Base-by-base conservation (phyloP, 2,797 vertebrate species). In the Scarus forsteni region DNA sequence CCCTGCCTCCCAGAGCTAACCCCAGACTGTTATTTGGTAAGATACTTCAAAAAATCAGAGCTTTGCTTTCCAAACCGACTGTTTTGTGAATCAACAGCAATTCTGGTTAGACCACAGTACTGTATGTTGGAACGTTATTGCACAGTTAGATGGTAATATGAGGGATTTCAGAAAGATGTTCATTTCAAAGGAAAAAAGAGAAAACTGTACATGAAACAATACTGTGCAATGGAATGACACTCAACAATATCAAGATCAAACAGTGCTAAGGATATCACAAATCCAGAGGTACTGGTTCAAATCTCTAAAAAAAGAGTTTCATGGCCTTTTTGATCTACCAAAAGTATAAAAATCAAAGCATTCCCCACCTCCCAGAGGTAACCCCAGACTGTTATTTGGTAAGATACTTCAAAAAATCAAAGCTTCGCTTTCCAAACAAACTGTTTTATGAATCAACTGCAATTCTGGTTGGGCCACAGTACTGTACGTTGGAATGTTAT, bases 101-200 rank as follows among this genome's bases (percentile, higher is more conserved):
- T 43, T 10, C 19, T 10, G 11, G 11, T 8, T 3, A 1, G 8
- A 36, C 40, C 3, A 16, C 43, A 12, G 44, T 34, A 60, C 5
- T 15, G 46, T 44, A 44, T 13, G 13, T 48, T 34, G 11, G 27
- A 27, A 27, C 4, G 27, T 27, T 27, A n/a, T n/a, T 7, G 4
- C 35, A 3, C 27, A 71, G 65, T 60, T n/a, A 48, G 40, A 46
- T 48, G 44, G 46, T 66, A 65, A 48, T 36, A 40, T 27, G 5
- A 8, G 14, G 48, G 40, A 48, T 75, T 74, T 49, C 13, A 59
- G 40, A 36, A 39, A 62, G 60, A 39, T 3, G 4, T 63, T 10
- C 1, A 1, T 43, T n/a, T 52, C 61, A 4, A 12, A 54, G 64
- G 45, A 10, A 54, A 64, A 49, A 40, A 34, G 42, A 16, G 3